A percentile compares a stretch with the other conserved stretches of the same genome.
Evolutionary conservation across 2,888 invertebrate genomes (phyloP).

Genomic region (Axea sp.): DNA sequence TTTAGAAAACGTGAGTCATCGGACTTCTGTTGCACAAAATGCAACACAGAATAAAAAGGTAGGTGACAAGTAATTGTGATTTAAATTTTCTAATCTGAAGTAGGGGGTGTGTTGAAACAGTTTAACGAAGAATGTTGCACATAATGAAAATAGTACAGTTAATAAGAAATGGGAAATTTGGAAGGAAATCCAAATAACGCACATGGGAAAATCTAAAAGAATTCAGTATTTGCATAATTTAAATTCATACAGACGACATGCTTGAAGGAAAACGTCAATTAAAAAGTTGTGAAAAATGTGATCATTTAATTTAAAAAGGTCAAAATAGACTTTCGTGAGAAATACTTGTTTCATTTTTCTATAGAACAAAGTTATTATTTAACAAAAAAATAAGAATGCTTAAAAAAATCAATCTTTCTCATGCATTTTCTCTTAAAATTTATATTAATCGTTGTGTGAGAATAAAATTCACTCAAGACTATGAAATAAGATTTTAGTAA

Average conservation of each 20-base stretch:
- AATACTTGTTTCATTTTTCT: too few relatives aligned
- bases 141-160: too few relatives aligned
- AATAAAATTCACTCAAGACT: too few relatives aligned
- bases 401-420: too few relatives aligned
- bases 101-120: slow-evolving; percentile 1
- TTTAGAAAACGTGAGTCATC: slow-evolving; percentile 37
- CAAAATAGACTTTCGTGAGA: too few relatives aligned
- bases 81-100: slow-evolving; percentile 6
- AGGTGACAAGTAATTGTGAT: slow-evolving; percentile 23
- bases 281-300: neutral
- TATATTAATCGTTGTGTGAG: too few relatives aligned
- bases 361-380: too few relatives aligned
- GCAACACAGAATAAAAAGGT: slow-evolving; percentile 4
- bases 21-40: slow-evolving; percentile 16
- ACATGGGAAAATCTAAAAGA: slow-evolving; percentile 12
- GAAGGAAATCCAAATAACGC: neutral
- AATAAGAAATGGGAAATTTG: slow-evolving; percentile 3
- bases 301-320: neutral
- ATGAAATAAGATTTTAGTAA: too few relatives aligned
- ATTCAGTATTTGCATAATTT: slow-evolving; percentile 9
- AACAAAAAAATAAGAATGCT: too few relatives aligned
- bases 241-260: neutral
- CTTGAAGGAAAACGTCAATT: neutral
- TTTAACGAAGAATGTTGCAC: slow-evolving; percentile 1
- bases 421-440: too few relatives aligned